Conservation (phyloP, 2,797 vertebrate genomes). For the Darevskia mixta region DNA sequence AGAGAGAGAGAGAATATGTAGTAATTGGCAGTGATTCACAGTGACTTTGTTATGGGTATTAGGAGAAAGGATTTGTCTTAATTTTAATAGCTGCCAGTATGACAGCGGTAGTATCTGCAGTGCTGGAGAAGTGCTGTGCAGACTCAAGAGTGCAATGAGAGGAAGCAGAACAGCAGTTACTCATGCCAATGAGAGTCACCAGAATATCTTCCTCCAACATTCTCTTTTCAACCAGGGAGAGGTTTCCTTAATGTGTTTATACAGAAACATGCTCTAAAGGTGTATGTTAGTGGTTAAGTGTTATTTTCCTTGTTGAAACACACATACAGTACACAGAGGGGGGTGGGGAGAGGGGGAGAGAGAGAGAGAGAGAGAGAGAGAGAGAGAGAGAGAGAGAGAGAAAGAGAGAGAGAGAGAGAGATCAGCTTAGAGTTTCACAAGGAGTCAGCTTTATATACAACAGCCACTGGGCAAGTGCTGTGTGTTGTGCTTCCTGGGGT, state of each 20-base stretch:
- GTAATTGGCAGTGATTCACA: conserved; percentile 21
- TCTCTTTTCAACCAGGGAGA: conserved; percentile 21
- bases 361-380: neutral
- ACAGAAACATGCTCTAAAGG: conserved; percentile 49
- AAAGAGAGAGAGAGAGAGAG: neutral
- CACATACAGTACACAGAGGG: neutral
- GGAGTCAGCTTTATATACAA: conserved; percentile 4
- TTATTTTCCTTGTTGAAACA: conserved; percentile 36
- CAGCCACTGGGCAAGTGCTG: neutral
- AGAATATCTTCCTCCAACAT: neutral
- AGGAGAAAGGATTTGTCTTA: conserved; percentile 60
- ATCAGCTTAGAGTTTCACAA: neutral
- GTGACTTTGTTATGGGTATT: conserved; percentile 48
- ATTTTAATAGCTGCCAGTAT: conserved; percentile 66
- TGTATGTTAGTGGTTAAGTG: conserved; percentile 42
- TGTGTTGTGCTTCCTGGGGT: conserved; percentile 2
- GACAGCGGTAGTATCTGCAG: conserved; percentile 66
- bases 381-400: neutral
- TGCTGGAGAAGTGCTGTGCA: conserved; percentile 56
- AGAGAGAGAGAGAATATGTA: too few species aligned
- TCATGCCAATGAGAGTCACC: conserved; percentile 41
- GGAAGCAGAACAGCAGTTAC: conserved; percentile 53
- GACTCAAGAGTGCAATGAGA: conserved; percentile 44
- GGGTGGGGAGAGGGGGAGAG: neutral
- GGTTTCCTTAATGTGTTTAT: conserved; percentile 49